These are phyloP conservation scores for Conomelus anceps DNA, from an alignment of 2,888 invertebrate species.

Conservation along the genomic window DNA sequence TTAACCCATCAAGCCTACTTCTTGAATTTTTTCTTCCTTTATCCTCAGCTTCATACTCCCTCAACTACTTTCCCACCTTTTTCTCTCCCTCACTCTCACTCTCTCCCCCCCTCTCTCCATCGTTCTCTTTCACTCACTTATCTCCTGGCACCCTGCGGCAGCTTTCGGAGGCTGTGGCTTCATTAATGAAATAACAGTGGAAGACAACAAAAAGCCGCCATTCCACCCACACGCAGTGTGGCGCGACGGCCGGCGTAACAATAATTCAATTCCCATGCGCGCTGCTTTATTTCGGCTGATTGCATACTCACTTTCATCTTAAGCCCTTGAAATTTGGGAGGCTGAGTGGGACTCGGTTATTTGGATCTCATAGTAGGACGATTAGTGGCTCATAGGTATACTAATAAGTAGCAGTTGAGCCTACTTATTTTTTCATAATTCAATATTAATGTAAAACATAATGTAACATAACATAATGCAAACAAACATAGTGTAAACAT, in stretches of 20 bases:
- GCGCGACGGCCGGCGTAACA: not conserved
- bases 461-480: too few species aligned
- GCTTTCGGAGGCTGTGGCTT: not conserved
- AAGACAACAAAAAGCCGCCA: not conserved
- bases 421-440: too few species aligned
- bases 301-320: not conserved
- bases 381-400: not conserved
- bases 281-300: not conserved
- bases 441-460: too few species aligned
- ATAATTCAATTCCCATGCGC: not conserved
- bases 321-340: not conserved
- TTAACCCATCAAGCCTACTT: not conserved
- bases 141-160: not conserved
- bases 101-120: too few species aligned
- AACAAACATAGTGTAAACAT: too few species aligned
- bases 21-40: not conserved
- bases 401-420: not conserved
- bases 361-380: not conserved
- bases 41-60: too few species aligned
- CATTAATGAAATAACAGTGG: not conserved
- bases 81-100: too few species aligned
- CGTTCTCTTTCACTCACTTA: too few species aligned
- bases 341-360: not conserved
- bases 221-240: not conserved
- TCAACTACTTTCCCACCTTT: too few species aligned